Evolutionary conservation across 2,888 invertebrate genomes (phyloP).

Genomic region (Drosophila greeni): DNA sequence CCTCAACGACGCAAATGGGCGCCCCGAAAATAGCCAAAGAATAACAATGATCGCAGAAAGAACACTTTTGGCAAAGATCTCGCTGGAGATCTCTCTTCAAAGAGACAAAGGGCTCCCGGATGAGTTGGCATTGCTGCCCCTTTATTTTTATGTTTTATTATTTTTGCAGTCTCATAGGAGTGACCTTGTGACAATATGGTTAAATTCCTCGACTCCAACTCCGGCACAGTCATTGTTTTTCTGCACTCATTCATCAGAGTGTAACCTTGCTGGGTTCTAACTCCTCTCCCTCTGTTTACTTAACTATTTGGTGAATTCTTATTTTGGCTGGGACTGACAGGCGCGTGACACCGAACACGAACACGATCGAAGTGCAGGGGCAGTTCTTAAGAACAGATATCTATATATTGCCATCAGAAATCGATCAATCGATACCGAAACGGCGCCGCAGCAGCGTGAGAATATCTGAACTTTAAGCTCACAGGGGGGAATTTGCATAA

Average conservation of each 20-base stretch:
- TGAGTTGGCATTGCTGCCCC: constrained; percentile 23
- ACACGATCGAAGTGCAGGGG: constrained; percentile 24
- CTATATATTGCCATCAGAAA: constrained; percentile 47
- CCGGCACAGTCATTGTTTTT: constrained; percentile 30
- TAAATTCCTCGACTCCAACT: neutral
- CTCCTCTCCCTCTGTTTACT: constrained; percentile 8
- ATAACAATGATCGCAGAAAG: constrained; percentile 26
- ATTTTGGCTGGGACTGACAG: constrained; percentile 3
- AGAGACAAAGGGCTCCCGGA: constrained; percentile 34
- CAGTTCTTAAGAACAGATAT: constrained; percentile 14
- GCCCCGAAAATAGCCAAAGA: constrained; percentile 19
- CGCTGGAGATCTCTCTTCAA: constrained; percentile 19
- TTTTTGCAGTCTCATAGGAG: constrained; percentile 17
- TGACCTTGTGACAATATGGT: constrained; percentile 24
- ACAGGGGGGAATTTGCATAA: constrained; percentile 62
- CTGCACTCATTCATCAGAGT: constrained; percentile 31
- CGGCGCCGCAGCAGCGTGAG: constrained; percentile 47
- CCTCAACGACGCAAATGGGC: constrained; percentile 40
- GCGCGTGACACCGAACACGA: constrained; percentile 33
- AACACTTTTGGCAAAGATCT: constrained; percentile 23
- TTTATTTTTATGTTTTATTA: neutral
- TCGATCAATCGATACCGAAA: constrained; percentile 60
- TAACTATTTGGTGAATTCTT: constrained; percentile 3
- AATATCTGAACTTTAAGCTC: constrained; percentile 36
- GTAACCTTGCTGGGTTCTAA: constrained; percentile 20